Evolutionary conservation across 2,888 invertebrate genomes (phyloP).

Genomic region (Dexiosoma caninum): DNA sequence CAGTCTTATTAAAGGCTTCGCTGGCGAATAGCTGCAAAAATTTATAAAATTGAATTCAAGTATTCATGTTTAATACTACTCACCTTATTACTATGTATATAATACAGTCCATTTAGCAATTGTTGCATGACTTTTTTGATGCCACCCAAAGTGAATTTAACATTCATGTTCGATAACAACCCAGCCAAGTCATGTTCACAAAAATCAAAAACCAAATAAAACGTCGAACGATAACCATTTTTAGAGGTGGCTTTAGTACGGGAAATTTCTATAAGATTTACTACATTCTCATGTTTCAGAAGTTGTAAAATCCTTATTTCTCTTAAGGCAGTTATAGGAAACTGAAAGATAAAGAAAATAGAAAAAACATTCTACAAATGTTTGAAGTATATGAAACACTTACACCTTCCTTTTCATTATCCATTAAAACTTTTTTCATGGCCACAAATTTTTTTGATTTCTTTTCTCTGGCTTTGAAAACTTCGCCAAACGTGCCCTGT

Average conservation of each 20-base stretch:
- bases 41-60: too few relatives aligned
- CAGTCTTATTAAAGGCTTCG: neutral
- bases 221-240: slow-evolving; percentile 77
- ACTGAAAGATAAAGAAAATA: slow-evolving; percentile 80
- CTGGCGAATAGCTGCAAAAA: too few relatives aligned
- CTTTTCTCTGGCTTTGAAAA: slow-evolving; percentile 96
- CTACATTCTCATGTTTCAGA: slow-evolving; percentile 97
- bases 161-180: slow-evolving; percentile 93
- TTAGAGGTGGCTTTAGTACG: slow-evolving; percentile 88
- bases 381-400: too few relatives aligned
- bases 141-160: slow-evolving; percentile 97
- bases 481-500: slow-evolving; percentile 98
- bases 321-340: slow-evolving; percentile 97
- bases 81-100: slow-evolving; percentile 96
- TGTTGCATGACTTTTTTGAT: slow-evolving; percentile 96
- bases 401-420: slow-evolving; percentile 99
- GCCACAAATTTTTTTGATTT: slow-evolving; percentile 95
- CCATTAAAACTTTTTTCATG: slow-evolving; percentile 99
- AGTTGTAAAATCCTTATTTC: slow-evolving; percentile 97
- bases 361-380: too few relatives aligned
- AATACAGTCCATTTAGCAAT: slow-evolving; percentile 91
- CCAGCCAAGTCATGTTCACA: slow-evolving; percentile 99
- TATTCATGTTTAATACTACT: neutral
- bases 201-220: slow-evolving; percentile 97
- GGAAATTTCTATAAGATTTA: slow-evolving; percentile 97